Percentiles rank a stretch among this genome's conserved stretches.
Conservation (phyloP, 2,888 invertebrate genomes). For the Drosophila hamatofila region DNA sequence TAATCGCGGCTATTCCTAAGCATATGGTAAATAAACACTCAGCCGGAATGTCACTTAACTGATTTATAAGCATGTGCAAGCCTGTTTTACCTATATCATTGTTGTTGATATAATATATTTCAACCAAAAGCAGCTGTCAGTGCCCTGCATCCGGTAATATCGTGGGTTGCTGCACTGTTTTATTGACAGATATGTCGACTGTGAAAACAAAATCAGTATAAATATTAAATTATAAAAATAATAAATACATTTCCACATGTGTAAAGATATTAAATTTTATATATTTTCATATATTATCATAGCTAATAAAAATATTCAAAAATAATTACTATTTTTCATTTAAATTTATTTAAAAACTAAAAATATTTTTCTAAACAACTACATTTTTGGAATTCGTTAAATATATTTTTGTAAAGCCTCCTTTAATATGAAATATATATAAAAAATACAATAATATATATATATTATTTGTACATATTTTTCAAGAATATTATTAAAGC, state of each 20-base stretch:
- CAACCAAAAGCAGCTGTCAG: conserved; percentile 27
- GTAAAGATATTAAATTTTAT: background rate
- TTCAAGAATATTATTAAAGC: background rate
- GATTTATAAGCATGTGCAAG: conserved; percentile 5
- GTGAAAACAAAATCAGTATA: conserved; percentile 3
- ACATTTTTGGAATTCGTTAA: background rate
- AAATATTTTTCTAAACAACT: background rate
- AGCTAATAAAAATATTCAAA: background rate
- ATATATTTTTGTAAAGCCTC: background rate
- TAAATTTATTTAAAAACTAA: no score
- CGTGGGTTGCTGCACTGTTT: conserved; percentile 13
- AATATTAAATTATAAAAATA: background rate
- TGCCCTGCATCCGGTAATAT: conserved; percentile 19
- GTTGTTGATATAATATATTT: background rate
- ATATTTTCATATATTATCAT: background rate
- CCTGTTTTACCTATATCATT: background rate
- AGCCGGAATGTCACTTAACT: background rate
- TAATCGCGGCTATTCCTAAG: background rate
- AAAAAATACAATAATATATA: background rate
- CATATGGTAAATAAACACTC: conserved; percentile 4
- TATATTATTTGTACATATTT: background rate
- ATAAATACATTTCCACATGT: background rate
- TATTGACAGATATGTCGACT: conserved; percentile 5
- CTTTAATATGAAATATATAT: background rate
- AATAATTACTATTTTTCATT: background rate